Base-by-base conservation (phyloP, 2,797 vertebrate species). In the Babyrousa celebensis region DNA sequence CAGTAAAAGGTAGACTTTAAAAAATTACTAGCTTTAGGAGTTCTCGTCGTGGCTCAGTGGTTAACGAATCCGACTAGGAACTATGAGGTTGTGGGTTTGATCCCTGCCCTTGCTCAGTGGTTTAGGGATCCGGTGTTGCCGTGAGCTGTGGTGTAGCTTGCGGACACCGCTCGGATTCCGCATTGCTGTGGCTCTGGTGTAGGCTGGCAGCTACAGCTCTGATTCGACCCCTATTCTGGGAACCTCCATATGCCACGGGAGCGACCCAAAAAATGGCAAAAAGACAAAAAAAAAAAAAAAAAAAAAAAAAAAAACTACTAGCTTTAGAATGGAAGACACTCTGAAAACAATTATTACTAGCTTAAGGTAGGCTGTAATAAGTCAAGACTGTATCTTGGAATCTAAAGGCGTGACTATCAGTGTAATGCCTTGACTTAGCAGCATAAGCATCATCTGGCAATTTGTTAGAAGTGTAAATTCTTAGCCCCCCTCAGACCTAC, bases 401-500 rank as follows among this genome's bases (percentile, higher is more conserved):
- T 70, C 25, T 40, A 93, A 29, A 78, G 65, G 54, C 71, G n/a
- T 71, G 54, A 27, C 71, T 70, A 23, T 70, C 52, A 90, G 89
- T 18, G 15, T 43, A 54, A 23, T 58, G n/a, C 56, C 48, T 87
- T 74, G 58, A 75, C 21, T 54, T 54, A 91, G 70, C 27, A 74
- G n/a, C n/a, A 85, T 58, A 79, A 60, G 5, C 20, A 77, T 40
- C 63, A 75, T 48, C 29, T 79, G 40, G 21, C 17, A 79, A 52
- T 71, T 17, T 79, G n/a, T 86, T 70, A 79, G 63, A 93, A 93
- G 40, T 52, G 25, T 68, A 70, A 86, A 79, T 68, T 67, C 74
- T 52, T 54, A 60, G 63, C 54, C 54, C 18, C 78, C 23, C 12
- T 29, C 20, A 87, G 40, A 63, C 17, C n/a, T 63, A 62, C 43